Evolutionary conservation across 2,113 vertebrate genomes (phyloP).

Genomic region (Corydoras maculifer): DNA sequence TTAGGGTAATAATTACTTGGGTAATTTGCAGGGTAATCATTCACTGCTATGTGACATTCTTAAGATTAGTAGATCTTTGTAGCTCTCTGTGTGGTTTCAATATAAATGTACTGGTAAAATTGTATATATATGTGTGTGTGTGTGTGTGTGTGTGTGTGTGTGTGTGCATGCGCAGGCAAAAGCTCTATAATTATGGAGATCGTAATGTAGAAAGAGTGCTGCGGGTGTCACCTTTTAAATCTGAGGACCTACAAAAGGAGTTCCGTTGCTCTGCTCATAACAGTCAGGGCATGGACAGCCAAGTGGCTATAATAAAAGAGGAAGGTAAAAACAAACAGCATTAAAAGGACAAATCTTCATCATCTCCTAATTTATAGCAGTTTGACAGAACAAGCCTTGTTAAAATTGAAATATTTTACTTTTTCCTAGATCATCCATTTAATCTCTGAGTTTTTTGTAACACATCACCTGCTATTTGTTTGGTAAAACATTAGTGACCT

Average conservation of each 20-base stretch:
- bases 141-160: neutral
- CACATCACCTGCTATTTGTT: too few relatives aligned
- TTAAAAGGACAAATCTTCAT: neutral
- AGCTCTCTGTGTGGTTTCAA: too few relatives aligned
- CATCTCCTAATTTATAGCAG: neutral
- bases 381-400: too few relatives aligned
- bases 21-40: too few relatives aligned
- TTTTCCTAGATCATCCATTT: too few relatives aligned
- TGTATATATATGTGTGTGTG: neutral
- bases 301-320: constrained; percentile 20
- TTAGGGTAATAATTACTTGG: too few relatives aligned
- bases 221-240: constrained; percentile 60
- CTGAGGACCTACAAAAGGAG: constrained; percentile 68
- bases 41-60: too few relatives aligned
- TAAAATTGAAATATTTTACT: too few relatives aligned
- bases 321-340: constrained; percentile 33
- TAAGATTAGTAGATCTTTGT: too few relatives aligned
- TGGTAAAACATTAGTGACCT: too few relatives aligned
- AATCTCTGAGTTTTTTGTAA: too few relatives aligned
- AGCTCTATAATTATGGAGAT: constrained; percentile 46
- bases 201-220: constrained; percentile 54
- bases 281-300: constrained; percentile 27
- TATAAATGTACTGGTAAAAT: too few relatives aligned
- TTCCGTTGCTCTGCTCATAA: constrained; percentile 76
- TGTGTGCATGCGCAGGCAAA: constrained; percentile 35